phyloP scores from a whole-genome alignment of 2,797 vertebrate genomes.

The Ceyx erithaca region DNA sequence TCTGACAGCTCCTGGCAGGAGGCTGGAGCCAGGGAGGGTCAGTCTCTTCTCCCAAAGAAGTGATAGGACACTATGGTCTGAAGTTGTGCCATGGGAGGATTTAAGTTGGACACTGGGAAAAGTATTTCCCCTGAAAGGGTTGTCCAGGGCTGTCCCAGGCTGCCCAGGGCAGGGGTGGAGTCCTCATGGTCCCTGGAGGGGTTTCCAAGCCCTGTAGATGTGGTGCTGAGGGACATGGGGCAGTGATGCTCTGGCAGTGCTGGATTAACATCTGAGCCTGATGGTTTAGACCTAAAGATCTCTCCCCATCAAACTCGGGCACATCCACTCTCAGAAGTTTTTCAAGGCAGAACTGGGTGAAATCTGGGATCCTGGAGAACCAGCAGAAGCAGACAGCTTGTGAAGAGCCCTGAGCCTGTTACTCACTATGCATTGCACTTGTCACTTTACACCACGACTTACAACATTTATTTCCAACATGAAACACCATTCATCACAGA shows the following conservation, averaged over 20 bases:
- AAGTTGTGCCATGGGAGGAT: neutral
- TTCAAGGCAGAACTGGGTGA: neutral
- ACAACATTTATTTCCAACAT: neutral
- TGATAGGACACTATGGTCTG: neutral
- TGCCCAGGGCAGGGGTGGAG: neutral
- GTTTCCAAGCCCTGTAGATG: neutral
- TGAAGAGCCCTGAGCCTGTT: neutral
- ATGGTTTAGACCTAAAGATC: neutral
- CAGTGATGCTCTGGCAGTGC: neutral
- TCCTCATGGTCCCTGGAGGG: neutral
- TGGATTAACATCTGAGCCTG: neutral
- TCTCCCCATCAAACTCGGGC: neutral
- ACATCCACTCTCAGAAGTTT: neutral
- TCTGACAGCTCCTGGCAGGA: neutral
- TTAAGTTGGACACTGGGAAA: neutral
- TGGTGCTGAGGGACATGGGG: neutral
- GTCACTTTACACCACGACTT: neutral
- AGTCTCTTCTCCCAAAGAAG: neutral
- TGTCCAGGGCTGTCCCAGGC: neutral
- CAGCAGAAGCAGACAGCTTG: neutral
- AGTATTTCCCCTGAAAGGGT: neutral
- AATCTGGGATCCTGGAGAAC: neutral
- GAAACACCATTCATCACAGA: neutral
- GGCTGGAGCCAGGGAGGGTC: neutral
- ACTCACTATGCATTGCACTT: neutral